These are phyloP conservation scores for Aplocera efformata DNA, from an alignment of 2,888 invertebrate species.

Conservation along the genomic window DNA sequence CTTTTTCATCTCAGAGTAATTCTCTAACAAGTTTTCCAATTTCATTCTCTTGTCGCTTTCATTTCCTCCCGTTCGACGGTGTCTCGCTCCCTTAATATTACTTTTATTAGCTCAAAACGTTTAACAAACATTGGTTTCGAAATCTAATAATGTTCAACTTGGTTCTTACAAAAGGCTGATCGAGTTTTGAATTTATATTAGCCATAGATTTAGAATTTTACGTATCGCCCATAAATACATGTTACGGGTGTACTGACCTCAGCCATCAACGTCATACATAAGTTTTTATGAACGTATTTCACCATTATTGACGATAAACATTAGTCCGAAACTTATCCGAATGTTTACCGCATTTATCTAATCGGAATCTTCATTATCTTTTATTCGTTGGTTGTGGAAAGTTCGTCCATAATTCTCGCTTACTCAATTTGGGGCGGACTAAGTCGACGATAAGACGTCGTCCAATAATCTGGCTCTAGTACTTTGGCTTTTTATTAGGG, in stretches of 20 bases:
- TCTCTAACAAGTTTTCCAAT: slow-evolving; percentile 79
- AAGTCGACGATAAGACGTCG: slow-evolving; percentile 66
- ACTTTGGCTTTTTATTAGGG: slow-evolving; percentile 66
- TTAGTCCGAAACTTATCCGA: slow-evolving; percentile 33
- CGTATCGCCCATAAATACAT: slow-evolving; percentile 9
- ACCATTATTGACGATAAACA: slow-evolving; percentile 27
- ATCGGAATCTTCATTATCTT: slow-evolving; percentile 71
- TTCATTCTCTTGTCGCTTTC: slow-evolving; percentile 76
- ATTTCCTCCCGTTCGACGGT: slow-evolving; percentile 68
- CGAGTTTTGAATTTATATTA: slow-evolving; percentile 14
- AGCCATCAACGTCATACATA: slow-evolving; percentile 24
- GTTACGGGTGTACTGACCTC: slow-evolving; percentile 22
- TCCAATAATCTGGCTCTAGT: slow-evolving; percentile 65
- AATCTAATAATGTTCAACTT: slow-evolving; percentile 67
- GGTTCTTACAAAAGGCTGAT: slow-evolving; percentile 51
- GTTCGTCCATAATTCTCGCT: slow-evolving; percentile 73
- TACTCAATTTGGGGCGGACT: slow-evolving; percentile 69
- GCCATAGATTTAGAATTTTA: too few species aligned
- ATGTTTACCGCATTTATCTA: slow-evolving; percentile 66
- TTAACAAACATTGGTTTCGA: slow-evolving; percentile 75
- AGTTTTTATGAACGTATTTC: slow-evolving; percentile 29
- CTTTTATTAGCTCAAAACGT: slow-evolving; percentile 77
- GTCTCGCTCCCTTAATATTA: slow-evolving; percentile 68
- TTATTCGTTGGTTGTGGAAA: slow-evolving; percentile 64
- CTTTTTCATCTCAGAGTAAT: slow-evolving; percentile 69